Evolutionary conservation across 2,888 invertebrate species (phyloP), one percentile per base, ranked within the genome.

Genomic region (Folsomia manolachei): DNA sequence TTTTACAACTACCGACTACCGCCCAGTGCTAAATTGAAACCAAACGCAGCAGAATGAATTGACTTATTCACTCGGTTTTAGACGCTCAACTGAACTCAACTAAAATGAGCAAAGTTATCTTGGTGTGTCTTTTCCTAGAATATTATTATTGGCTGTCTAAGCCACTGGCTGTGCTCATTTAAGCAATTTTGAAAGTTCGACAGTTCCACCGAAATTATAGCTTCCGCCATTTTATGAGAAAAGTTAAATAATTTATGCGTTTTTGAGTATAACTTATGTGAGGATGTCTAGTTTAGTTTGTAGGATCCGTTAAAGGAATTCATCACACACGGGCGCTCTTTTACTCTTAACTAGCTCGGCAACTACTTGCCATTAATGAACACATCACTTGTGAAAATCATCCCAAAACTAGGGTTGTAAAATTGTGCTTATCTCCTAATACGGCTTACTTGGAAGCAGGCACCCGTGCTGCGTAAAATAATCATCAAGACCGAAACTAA

Each of bases 161-260:
- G n/a, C n/a, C n/a, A n/a, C n/a, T 21, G 56, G 18, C 19, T 7
- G 21, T 19, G n/a, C n/a, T 56, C 39, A 39, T n/a, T 56, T 19
- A 56, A 56, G 19, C n/a, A 56, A 21, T 56, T 56, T 56, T 56
- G 56, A 56, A 56, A 56, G 19, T 56, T 56, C 21, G 56, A 56
- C 56, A 56, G 18, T 56, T 56, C 56, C 7, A 19, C 56, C 21
- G 18, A 56, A 56, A 18, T 56, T 56, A 56, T 56, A 56, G 56
- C 21, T 56, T 56, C 56, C 56, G 56, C 56, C 7, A 56, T 56
- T 56, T 56, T 56, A 56, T 56, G 56, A 21, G 56, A 56, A 56
- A 56, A 56, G 11, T 56, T 56, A 56, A 56, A 56, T 56, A 56
- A 56, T 56, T 56, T 56, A 56, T 56, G 56, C 56, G 21, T 56